phyloP scores from a whole-genome alignment of 1,140 invertebrate species.

The Drosophila prosaltans region DNA sequence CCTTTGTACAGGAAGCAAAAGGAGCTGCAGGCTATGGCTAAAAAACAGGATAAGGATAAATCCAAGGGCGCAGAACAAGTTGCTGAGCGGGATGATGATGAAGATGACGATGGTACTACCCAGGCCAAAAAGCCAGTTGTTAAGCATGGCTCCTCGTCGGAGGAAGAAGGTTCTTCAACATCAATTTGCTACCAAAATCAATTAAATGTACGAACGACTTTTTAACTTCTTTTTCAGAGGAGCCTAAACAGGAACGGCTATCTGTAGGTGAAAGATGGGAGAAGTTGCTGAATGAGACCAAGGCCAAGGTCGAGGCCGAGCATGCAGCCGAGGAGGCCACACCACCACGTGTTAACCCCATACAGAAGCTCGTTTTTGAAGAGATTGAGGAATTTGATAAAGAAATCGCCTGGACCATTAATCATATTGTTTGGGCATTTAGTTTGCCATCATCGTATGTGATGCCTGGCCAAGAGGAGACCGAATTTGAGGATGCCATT shows the following conservation, averaged over 20 bases:
- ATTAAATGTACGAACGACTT: neutral
- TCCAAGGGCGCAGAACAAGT: conserved; percentile 34
- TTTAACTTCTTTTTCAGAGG: conserved; percentile 23
- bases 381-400: conserved; percentile 69
- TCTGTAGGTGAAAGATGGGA: conserved; percentile 77
- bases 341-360: conserved; percentile 59
- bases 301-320: conserved; percentile 68
- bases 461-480: conserved; percentile 71
- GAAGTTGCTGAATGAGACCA: conserved; percentile 68
- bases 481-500: conserved; percentile 84
- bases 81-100: conserved; percentile 38
- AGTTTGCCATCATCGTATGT: conserved; percentile 86
- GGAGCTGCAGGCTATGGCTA: conserved; percentile 51
- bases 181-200: neutral
- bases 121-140: conserved; percentile 19
- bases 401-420: conserved; percentile 84
- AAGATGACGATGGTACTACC: conserved; percentile 26
- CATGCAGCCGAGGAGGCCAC: conserved; percentile 60
- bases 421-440: conserved; percentile 88
- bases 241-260: conserved; percentile 59
- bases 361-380: conserved; percentile 62
- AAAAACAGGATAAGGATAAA: conserved; percentile 49
- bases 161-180: conserved; percentile 59
- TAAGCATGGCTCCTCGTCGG: conserved; percentile 60
- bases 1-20: conserved; percentile 54